Base-by-base conservation (phyloP, 2,797 vertebrate genomes). In the Bradypodion ventrale region DNA sequence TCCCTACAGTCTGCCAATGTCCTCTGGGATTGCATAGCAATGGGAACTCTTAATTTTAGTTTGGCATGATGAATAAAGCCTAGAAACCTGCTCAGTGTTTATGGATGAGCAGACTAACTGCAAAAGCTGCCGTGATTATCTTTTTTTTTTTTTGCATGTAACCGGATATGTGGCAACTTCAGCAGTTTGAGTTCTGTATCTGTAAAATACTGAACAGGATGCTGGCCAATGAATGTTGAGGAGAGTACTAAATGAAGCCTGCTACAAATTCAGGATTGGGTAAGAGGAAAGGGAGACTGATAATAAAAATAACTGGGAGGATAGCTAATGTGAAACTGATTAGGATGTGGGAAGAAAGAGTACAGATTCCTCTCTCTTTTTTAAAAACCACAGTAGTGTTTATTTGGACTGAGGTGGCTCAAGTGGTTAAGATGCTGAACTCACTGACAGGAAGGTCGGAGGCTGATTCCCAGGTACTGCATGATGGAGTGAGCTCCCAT, bases 1-100 rank as follows among this genome's bases (percentile, higher is more conserved):
- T 70, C 35, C 83, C 80, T 87, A 72, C 84, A 91, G 85, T 79
- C 52, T n/a, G 66, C 40, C 9, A 56, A 40, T 83, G 35, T 85
- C 89, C 91, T 62, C 82, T 85, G 87, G 85, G 76, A 86, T 88
- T 89, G 46, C 85, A 78, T 0, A 0, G 78, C 59, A 88, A 88
- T 83, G n/a, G 87, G 78, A 78, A 65, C 3, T 63, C 44, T 21
- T 75, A 82, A 80, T 93, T 88, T 83, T 32, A 76, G 83, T 73
- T 90, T 83, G 5, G 59, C 32, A 40, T 75, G 44, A 80, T 59
- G 84, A n/a, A 21, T 49, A 66, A 37, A 88, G 32, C n/a, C 1
- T n/a, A 56, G 74, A 49, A 79, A 87, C 52, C 5, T 56, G 52
- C 21, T 2, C 19, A 16, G 16, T 56, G 52, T 56, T 56, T 56